Base-by-base conservation (phyloP, 2,888 invertebrate species). In the Drosophila colorata region DNA sequence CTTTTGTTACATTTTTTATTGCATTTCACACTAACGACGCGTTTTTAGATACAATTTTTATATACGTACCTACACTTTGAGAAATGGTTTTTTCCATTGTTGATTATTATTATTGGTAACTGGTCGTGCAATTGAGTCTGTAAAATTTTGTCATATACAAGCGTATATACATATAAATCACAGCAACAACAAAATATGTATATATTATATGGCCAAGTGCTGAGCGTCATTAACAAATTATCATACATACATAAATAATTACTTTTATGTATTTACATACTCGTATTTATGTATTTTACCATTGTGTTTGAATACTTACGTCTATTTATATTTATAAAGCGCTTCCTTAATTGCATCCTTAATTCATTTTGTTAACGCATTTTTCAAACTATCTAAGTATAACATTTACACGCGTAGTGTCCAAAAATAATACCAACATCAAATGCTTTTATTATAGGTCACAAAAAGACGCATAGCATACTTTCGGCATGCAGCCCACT, bases 91-190 rank as follows among this genome's bases (percentile, higher is more conserved):
- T 64, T 59, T 57, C 31, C 44, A 28, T 52, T 48, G 31, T 51
- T 76, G 58, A 46, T 35, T 65, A 48, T 56, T 38, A 23, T 74
- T n/a, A n/a, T 66, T 81, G 79, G 82, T 78, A 74, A 69, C 66
- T 82, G 80, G 76, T 79, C 83, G 79, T 78, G 78, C 74, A 81
- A 78, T 67, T 81, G 78, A 74, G 78, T 61, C 78, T 79, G 78
- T 79, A 82, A 63, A 75, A 70, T 65, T 65, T 68, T 60, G 53
- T 72, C 57, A 69, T 68, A 65, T 59, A 65, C 55, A 66, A 67
- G 60, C 53, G 67, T 66, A 58, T 71, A 59, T 53, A 57, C 69
- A 69, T 41, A 33, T 46, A 48, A 16, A 59, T 35, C 57, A 63
- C 33, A 33, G 33, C 44, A 55, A 61, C 28, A 38, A 28, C 23